These are phyloP conservation scores for Monodelphis domestica DNA, from an alignment of 2,797 vertebrate species.

Conservation along the genomic window DNA sequence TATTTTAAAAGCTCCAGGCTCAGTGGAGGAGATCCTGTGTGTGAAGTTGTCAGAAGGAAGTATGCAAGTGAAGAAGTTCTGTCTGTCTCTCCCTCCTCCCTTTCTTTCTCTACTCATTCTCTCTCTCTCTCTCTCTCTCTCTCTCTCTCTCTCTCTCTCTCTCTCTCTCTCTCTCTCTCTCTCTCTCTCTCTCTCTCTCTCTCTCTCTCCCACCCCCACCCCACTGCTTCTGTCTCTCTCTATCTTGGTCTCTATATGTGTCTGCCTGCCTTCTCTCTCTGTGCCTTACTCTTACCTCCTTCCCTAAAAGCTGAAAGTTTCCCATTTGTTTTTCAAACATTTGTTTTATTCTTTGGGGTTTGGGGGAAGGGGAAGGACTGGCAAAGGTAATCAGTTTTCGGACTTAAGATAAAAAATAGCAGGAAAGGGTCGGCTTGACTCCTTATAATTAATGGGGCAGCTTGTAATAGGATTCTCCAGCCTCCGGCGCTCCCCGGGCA, in stretches of 20 bases:
- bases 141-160: too few species aligned
- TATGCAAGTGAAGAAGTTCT: not conserved
- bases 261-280: not conserved
- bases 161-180: too few species aligned
- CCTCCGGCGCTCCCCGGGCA: constrained; percentile 86
- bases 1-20: not conserved
- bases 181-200: too few species aligned
- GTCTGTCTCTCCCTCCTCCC: not conserved
- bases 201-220: not conserved
- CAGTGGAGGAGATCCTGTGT: not conserved
- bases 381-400: constrained; percentile 83
- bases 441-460: constrained; percentile 93
- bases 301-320: constrained; percentile 49
- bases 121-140: not conserved
- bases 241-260: not conserved
- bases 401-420: constrained; percentile 86
- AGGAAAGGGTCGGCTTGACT: constrained; percentile 81
- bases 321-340: constrained; percentile 71
- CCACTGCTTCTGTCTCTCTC: too few species aligned
- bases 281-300: not conserved
- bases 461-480: constrained; percentile 95
- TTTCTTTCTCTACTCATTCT: not conserved
- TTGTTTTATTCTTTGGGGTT: constrained; percentile 43
- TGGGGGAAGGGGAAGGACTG: constrained; percentile 66
- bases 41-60: not conserved